Evolutionary conservation across 2,797 vertebrate genomes (phyloP), one percentile per base, ranked within the genome.

Genomic region (Pseudomugil tenellus): DNA sequence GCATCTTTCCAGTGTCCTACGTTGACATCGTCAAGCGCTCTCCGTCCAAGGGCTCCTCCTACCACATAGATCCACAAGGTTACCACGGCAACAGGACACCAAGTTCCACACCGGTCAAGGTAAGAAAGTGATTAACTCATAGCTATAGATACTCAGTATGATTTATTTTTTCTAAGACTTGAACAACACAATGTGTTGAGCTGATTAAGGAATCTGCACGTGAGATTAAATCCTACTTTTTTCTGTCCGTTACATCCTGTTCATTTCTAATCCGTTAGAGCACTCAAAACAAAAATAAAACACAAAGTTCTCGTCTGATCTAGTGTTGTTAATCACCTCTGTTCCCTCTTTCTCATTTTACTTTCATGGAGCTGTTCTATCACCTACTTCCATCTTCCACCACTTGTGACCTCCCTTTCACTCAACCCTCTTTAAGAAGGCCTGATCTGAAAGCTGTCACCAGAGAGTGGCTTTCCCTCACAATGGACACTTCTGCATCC

Each of bases 1-100:
- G 98, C 76, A 99, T 99, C 92, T 99, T 99, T 87, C 98, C 98
- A 0, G 95, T 98, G 61, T 96, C 97, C 69, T 99, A 99, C 4
- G 95, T 99, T 46, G 96, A 99, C 92, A 91, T 97, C 41, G 39
- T 96, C 83, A 98, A 95, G 84, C 96, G 94, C 82, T 96, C 95
- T 13, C 83, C 93, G 14, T 89, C 94, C 74, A 97, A 95, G 91
- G 95, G 93, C 79, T 90, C 92, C 58, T 69, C 93, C 72, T 96
- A 95, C 56, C 96, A 94, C 58, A 85, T 94, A 4, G 95, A 96
- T 67, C 93, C 92, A 46, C 95, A 96, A 71, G 94, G 93, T 86
- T 95, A 94, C 81, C 94, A 94, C 35, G 92, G 94, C 69, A 95
- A 92, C 75, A 95, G 94, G 88, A 94, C 95, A 75, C 94, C 95